Percentiles rank a stretch among this genome's conserved stretches.
Evolutionary conservation across 2,113 vertebrate species (phyloP).

Genomic region (Bufo gargarizans): DNA sequence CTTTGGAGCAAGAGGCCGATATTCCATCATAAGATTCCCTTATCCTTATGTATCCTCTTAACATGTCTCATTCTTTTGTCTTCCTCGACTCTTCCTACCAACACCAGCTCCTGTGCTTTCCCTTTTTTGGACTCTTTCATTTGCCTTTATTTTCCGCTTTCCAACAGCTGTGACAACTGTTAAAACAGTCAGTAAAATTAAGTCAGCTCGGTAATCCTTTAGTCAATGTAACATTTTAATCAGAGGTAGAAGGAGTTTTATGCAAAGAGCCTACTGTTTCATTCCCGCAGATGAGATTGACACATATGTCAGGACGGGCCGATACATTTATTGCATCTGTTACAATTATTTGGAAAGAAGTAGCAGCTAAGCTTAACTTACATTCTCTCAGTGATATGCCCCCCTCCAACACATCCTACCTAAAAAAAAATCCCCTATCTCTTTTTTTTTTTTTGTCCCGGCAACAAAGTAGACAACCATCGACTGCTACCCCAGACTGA

Average conservation of each 20-base stretch:
- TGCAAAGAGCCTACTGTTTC: constrained; percentile 70
- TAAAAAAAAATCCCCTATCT: too few relatives aligned
- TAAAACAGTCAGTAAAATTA: constrained; percentile 87
- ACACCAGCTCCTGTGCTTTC: not conserved
- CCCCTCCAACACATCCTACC: not conserved
- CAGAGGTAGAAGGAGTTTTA: constrained; percentile 77
- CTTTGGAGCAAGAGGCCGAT: not conserved
- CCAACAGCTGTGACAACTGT: constrained; percentile 86
- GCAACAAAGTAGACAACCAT: too few relatives aligned
- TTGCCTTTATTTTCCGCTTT: constrained; percentile 72
- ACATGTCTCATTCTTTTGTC: constrained; percentile 14
- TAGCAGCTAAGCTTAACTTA: constrained; percentile 69
- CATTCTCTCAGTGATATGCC: constrained; percentile 68
- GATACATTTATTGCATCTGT: constrained; percentile 74
- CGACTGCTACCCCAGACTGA: too few relatives aligned
- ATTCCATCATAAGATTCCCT: not conserved
- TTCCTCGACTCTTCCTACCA: constrained; percentile 21
- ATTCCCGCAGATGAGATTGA: constrained; percentile 78
- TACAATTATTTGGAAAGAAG: constrained; percentile 64
- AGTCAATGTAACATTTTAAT: constrained; percentile 85
- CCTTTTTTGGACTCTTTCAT: constrained; percentile 74
- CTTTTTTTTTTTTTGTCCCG: too few relatives aligned
- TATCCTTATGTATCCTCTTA: not conserved
- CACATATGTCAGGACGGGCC: constrained; percentile 75
- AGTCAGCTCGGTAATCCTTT: constrained; percentile 81